Evolutionary conservation across 2,888 invertebrate species (phyloP), one percentile per base, ranked within the genome.

Genomic region (Mantis religiosa): DNA sequence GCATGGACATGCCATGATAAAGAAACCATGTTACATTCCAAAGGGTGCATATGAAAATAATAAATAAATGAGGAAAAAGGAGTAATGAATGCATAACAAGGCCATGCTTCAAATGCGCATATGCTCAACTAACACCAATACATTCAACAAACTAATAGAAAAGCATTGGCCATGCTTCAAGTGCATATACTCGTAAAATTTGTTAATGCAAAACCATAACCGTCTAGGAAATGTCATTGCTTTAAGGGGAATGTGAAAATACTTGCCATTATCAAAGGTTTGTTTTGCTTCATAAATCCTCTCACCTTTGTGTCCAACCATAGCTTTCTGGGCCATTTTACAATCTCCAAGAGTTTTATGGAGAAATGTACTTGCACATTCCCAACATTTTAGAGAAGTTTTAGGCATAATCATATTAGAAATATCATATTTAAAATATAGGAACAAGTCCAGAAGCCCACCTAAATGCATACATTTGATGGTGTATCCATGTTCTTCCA

Each of bases 41-140:
- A 71, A 15, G 54, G 8, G 54, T 71, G 54, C 54, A 71, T 71
- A 71, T 71, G 54, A 71, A 25, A 71, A 71, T 20, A 71, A 20
- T 20, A 41, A 41, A 12, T 41, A 41, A 41, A 41, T 41, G 41
- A 41, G 41, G 41, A 41, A 34, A 7, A 34, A 41, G 41, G 41
- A 41, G 41, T 41, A 41, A 41, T 41, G 41, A 41, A 71, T 71
- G 54, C 54, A 71, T 71, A 81, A 82, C 54, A 87, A 87, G 82
- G 71, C 81, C 89, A 87, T 87, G 87, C 87, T 87, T 83, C 83
- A 84, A 88, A 84, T 81, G 71, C 88, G 83, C 41, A 85, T 25
- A 85, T 85, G 85, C 30, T 85, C 47, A 41, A 87, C 87, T 82
- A 86, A 81, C 28, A 81, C 81, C 85, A 28, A 82, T 30, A 87